Percentiles rank a stretch among this genome's conserved stretches.
Conservation (phyloP, 2,888 invertebrate genomes). For the Meghimatium bilineatum region DNA sequence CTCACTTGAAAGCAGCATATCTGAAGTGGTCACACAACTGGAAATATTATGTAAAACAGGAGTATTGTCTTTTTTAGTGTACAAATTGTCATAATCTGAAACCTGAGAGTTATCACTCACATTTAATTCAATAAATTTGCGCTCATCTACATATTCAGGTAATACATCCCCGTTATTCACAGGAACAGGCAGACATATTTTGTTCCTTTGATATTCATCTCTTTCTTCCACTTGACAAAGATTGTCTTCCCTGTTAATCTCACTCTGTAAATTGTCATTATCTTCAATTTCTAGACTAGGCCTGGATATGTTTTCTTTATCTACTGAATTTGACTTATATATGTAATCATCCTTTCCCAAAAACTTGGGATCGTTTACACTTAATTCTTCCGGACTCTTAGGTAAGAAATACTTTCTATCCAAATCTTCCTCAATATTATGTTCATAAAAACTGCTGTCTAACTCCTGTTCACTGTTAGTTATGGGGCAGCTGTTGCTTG, state of each 20-base stretch:
- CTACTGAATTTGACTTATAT: not conserved
- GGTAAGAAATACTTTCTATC: not conserved
- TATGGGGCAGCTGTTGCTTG: not conserved
- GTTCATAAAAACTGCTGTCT: not conserved
- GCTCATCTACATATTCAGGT: not conserved
- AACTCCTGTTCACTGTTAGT: not conserved
- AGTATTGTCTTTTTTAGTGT: not conserved
- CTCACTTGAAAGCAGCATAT: not conserved
- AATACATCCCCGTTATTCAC: not conserved
- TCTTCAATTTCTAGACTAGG: not conserved
- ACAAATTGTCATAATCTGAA: not conserved
- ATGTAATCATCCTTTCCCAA: not conserved
- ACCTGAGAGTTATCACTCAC: not conserved
- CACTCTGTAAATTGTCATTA: not conserved
- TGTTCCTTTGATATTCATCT: too few species aligned
- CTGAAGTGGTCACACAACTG: not conserved
- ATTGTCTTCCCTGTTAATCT: not conserved
- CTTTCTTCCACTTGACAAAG: too few species aligned
- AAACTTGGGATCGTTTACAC: not conserved
- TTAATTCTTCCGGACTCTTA: not conserved
- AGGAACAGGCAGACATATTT: not conserved
- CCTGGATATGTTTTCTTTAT: not conserved
- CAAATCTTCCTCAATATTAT: not conserved
- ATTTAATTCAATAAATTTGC: not conserved
- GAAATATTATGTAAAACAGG: not conserved